Evolutionary conservation across 2,113 vertebrate genomes (phyloP), one percentile per base, ranked within the genome.

Genomic region (Galbula dea): DNA sequence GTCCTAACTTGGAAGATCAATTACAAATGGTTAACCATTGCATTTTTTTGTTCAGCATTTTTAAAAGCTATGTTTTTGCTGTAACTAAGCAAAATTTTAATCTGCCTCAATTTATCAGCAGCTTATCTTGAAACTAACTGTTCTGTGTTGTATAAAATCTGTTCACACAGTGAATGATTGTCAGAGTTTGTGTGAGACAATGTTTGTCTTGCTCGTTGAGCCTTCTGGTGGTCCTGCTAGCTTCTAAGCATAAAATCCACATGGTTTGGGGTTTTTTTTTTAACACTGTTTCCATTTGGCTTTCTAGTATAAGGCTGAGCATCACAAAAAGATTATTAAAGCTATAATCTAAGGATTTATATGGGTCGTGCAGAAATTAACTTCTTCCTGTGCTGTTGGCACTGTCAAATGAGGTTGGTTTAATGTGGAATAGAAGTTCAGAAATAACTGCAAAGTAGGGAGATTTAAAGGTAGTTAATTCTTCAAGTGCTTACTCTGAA

Each of bases 291-390:
- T n/a, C 39, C 36, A 8, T 26, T 65, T 72, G 65, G 29, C 45
- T 52, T 71, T 52, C 19, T 19, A 23, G 45, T 55, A 20, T 17
- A 86, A 52, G 30, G 41, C 41, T 14, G 10, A 26, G 24, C 39
- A 36, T 74, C 74, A 43, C 37, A 51, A 41, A 79, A 48, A 7
- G 9, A 30, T 20, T 5, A 36, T 12, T 49, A 26, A 54, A 88
- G 5, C 16, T 7, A 7, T 21, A 21, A 0, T 1, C 30, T 41
- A 30, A n/a, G 9, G 61, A 26, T 34, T 62, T 39, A 1, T 3
- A 6, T 11, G 36, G 48, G 15, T 51, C 12, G 29, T 51, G 61
- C 22, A 48, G 37, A 12, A 45, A 5, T 62, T 49, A 21, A 15
- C 22, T 32, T 36, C 20, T 2, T 36, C 41, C 34, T 43, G 0